phyloP scores from a whole-genome alignment of 2,888 invertebrate genomes.

The Slavum lentiscoides region DNA sequence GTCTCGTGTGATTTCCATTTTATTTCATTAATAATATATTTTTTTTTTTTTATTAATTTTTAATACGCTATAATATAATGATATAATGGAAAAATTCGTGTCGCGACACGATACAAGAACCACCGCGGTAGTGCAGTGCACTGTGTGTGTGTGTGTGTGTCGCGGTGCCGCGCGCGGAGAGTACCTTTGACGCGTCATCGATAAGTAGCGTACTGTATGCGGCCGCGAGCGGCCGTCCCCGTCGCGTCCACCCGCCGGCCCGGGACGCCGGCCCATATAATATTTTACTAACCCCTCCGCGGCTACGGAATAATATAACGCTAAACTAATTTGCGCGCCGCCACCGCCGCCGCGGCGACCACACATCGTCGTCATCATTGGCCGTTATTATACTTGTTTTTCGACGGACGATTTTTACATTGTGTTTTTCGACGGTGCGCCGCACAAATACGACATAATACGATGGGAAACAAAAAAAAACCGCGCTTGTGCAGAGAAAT shows the following conservation, averaged over 20 bases:
- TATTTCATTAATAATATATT: too few species aligned
- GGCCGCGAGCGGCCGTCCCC: slow-evolving; percentile 1
- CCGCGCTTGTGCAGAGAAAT: neutral
- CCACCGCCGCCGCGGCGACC: slow-evolving; percentile 17
- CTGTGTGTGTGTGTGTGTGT: neutral
- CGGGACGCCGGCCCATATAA: neutral
- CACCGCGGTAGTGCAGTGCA: too few species aligned
- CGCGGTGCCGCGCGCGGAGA: neutral
- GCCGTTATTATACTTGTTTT: slow-evolving; percentile 37
- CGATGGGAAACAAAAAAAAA: too few species aligned
- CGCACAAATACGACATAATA: neutral
- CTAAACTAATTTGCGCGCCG: slow-evolving; percentile 48
- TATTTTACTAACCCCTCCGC: slow-evolving; percentile 20
- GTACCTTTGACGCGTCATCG: slow-evolving; percentile 42
- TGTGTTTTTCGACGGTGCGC: neutral
- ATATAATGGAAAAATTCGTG: too few species aligned
- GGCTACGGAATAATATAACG: neutral
- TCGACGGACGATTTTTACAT: slow-evolving; percentile 1
- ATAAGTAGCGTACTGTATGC: slow-evolving; percentile 45
- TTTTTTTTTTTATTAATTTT: too few species aligned
- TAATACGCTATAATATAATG: too few species aligned
- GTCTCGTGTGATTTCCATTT: too few species aligned
- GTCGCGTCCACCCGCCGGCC: too few species aligned
- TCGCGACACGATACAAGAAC: too few species aligned
- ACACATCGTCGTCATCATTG: slow-evolving; percentile 8